Percentiles rank a stretch among this genome's conserved stretches.
phyloP scores from a whole-genome alignment of 2,113 vertebrate species.

The Mystacornis crossleyi region DNA sequence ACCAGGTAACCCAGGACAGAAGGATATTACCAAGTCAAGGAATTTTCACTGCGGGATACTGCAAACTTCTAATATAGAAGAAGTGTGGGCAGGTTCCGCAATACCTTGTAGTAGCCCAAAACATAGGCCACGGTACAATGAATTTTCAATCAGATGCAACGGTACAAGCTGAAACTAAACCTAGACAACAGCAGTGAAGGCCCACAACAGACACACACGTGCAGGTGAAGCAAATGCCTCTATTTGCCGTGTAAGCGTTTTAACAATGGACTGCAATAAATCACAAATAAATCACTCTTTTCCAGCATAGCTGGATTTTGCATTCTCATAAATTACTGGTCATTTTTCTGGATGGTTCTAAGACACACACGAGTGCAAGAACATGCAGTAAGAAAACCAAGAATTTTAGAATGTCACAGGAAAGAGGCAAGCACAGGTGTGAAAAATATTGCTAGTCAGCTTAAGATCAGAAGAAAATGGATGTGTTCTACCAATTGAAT shows the following conservation, averaged over 20 bases:
- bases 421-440: neutral
- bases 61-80: neutral
- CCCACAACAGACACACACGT: neutral
- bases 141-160: neutral
- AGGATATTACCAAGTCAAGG: neutral
- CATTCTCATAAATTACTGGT: neutral
- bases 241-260: neutral
- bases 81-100: neutral
- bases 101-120: neutral
- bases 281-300: neutral
- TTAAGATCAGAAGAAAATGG: neutral
- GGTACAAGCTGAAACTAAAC: neutral
- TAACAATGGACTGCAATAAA: neutral
- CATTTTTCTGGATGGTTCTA: neutral
- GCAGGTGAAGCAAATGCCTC: neutral
- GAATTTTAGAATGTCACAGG: neutral
- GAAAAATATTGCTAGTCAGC: neutral
- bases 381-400: neutral
- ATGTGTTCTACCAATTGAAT: rapidly evolving
- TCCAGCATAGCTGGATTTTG: neutral
- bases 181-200: neutral
- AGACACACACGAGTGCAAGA: neutral
- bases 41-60: neutral
- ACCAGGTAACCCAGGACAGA: too few relatives aligned
- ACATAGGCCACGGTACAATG: neutral